Conservation (phyloP, 1,140 invertebrate genomes). For the Leptoteleia sp. region DNA sequence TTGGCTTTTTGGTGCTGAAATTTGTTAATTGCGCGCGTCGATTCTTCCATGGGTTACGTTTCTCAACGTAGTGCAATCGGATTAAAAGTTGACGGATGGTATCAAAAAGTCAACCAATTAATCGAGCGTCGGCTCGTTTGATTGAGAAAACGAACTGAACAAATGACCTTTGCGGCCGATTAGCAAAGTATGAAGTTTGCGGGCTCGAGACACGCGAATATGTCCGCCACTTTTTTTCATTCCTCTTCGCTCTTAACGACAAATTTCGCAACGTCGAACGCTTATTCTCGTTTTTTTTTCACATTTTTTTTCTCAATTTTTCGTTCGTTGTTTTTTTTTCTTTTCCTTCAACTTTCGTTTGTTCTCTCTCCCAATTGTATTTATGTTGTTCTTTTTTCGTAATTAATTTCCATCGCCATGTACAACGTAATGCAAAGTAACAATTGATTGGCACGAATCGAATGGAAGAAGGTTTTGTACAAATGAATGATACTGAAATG, state of each 20-base stretch:
- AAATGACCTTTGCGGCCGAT: slow-evolving; percentile 45
- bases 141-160: slow-evolving; percentile 57
- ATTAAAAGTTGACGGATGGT: slow-evolving; percentile 55
- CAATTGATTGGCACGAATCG: slow-evolving; percentile 60
- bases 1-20: too few relatives aligned
- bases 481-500: slow-evolving; percentile 61
- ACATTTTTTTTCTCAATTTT: background rate
- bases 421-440: slow-evolving; percentile 50
- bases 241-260: background rate
- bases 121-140: slow-evolving; percentile 41
- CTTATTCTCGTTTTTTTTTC: too few relatives aligned
- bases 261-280: too few relatives aligned
- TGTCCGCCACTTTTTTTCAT: background rate
- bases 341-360: too few relatives aligned
- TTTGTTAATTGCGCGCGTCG: too few relatives aligned
- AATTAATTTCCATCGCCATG: slow-evolving; percentile 44
- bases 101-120: slow-evolving; percentile 59
- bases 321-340: slow-evolving; percentile 4
- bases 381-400: slow-evolving; percentile 24
- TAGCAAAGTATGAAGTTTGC: slow-evolving; percentile 27
- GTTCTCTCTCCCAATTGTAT: slow-evolving; percentile 26
- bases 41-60: too few relatives aligned
- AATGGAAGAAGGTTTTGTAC: slow-evolving; percentile 65
- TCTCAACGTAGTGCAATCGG: slow-evolving; percentile 65
- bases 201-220: slow-evolving; percentile 16